Base-by-base conservation (phyloP, 2,113 vertebrate genomes). In the Oreochromis aureus region DNA sequence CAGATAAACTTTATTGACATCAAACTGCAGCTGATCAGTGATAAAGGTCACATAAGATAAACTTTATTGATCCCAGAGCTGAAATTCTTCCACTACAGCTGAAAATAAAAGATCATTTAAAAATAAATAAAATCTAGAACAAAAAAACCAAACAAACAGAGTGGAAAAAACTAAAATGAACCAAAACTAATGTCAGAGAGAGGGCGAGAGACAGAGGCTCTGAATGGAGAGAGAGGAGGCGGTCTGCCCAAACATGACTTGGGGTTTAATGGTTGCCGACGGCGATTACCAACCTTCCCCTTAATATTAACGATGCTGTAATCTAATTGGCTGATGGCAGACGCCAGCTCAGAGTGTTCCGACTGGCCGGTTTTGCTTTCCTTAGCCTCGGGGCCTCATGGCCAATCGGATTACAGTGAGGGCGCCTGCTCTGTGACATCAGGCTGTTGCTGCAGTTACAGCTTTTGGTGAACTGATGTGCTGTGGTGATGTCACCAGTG, bases 371-470 rank as follows among this genome's bases (percentile, higher is more conserved):
- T 16, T 63, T 19, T 54, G 41, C 16, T 22, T 58, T 10, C 4
- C 9, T 2, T 92, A 24, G 91, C 94, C 91, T 87, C 27, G 3
- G 88, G 94, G 88, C 80, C 51, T 10, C 15, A 53, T 9, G 24
- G 80, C 94, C 93, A 94, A 94, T 94, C 85, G 19, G 66, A 94
- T 94, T 94, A 94, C 27, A 84, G 78, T 27, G 4, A 51, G 59
- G 55, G 12, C 3, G 1, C 81, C 84, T 92, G 90, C 24, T 81
- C 9, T 1, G 16, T 90, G 87, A 89, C 48, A 76, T 89, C 53
- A 82, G n/a, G 5, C 54, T 2, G 80, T 91, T 76, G 13, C 85
- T 11, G 9, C 10, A 34, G 91, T 90, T 71, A 85, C 16, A 4
- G 18, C 41, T 59, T 4, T 1, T 7, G 24, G 15, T 2, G 4